A percentile compares a stretch with the other conserved stretches of the same genome.
phyloP scores from a whole-genome alignment of 35 echinoderm and acorn worm species.

The Heliocidaris tuberculata region DNA sequence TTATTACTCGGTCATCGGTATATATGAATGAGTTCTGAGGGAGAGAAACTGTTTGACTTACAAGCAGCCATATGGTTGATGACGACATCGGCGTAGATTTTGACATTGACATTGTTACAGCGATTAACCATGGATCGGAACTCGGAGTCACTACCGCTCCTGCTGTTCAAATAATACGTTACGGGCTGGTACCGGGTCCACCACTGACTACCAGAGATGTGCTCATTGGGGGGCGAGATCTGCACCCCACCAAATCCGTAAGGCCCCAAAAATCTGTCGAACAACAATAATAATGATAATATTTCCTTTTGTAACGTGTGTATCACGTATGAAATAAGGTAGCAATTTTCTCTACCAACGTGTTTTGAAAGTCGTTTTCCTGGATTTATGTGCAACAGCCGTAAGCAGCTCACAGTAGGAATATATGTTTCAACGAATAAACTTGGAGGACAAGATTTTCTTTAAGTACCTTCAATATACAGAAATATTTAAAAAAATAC shows the following conservation, averaged over 20 bases:
- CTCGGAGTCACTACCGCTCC: constrained; percentile 50
- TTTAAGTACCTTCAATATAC: too few species aligned
- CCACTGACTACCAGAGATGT: constrained; percentile 43
- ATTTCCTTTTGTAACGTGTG: too few species aligned
- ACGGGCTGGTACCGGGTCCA: constrained; percentile 51
- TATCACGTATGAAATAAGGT: too few species aligned
- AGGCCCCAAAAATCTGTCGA: constrained; percentile 56
- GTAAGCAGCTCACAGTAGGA: too few species aligned
- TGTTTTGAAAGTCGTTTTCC: too few species aligned
- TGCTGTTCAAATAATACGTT: constrained; percentile 50
- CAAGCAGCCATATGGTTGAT: constrained; percentile 60
- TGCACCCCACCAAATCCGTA: constrained; percentile 68
- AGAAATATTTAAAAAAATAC: too few species aligned
- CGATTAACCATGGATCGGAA: constrained; percentile 50
- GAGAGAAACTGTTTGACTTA: not conserved
- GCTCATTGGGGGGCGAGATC: constrained; percentile 54
- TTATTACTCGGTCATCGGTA: too few species aligned
- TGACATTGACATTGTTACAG: constrained; percentile 49
- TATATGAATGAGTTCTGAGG: too few species aligned
- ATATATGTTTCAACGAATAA: too few species aligned
- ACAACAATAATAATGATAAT: not conserved
- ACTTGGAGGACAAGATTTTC: too few species aligned
- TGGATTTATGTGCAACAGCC: too few species aligned
- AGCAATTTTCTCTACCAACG: too few species aligned
- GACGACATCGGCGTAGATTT: constrained; percentile 59